Evolutionary conservation across 2,888 invertebrate species (phyloP).

Genomic region (Gymnosoma rotundatum): DNA sequence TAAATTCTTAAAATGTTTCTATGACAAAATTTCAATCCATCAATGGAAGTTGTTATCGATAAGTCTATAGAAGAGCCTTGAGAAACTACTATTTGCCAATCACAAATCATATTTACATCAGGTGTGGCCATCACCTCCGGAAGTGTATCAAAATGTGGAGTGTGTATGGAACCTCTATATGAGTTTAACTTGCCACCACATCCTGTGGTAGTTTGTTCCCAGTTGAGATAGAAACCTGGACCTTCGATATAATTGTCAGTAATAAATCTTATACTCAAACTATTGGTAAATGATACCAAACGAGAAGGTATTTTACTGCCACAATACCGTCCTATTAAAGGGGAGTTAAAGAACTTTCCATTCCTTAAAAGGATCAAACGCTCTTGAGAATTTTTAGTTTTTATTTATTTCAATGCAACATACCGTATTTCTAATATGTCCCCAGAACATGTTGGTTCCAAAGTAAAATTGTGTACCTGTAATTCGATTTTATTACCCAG

Average conservation of each 20-base stretch:
- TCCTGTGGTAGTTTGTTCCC: conserved; percentile 87
- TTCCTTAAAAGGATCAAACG: conserved; percentile 84
- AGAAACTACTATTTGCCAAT: conserved; percentile 90
- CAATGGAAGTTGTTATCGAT: conserved; percentile 84
- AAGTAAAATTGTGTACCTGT: conserved; percentile 85
- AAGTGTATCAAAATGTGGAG: conserved; percentile 85
- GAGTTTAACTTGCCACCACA: conserved; percentile 92
- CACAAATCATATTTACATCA: conserved; percentile 87
- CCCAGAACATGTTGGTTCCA: conserved; percentile 86
- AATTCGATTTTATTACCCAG: conserved; percentile 89
- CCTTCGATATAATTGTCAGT: conserved; percentile 86
- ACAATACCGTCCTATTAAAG: conserved; percentile 91
- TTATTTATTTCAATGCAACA: background rate
- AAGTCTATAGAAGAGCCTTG: conserved; percentile 87
- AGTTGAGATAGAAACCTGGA: conserved; percentile 88
- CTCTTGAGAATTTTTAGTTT: too few species aligned
- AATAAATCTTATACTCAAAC: conserved; percentile 88
- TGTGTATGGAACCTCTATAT: conserved; percentile 88
- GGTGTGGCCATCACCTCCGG: conserved; percentile 66
- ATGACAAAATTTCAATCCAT: conserved; percentile 82
- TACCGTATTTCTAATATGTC: conserved; percentile 90
- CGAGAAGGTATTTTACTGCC: conserved; percentile 85
- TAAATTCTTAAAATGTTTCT: conserved; percentile 83
- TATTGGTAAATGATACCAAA: conserved; percentile 89
- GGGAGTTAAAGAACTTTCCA: conserved; percentile 88